A percentile compares a stretch with the other conserved stretches of the same genome.
These are phyloP conservation scores for Diprion similis DNA, from an alignment of 1,140 invertebrate genomes.

Conservation along the genomic window DNA sequence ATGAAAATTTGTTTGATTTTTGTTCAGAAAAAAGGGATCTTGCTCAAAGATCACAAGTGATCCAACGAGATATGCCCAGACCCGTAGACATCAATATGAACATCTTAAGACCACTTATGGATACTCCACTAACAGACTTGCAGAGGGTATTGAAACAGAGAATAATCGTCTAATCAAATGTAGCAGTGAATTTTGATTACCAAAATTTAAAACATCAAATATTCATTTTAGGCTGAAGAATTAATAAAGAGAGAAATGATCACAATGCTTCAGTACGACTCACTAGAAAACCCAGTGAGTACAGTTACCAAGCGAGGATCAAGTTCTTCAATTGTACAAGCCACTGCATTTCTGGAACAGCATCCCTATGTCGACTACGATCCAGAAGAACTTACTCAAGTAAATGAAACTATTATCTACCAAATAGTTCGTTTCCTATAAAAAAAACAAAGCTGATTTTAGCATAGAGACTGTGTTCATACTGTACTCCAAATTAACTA, in stretches of 20 bases:
- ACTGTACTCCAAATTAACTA: too few species aligned
- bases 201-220: not conserved
- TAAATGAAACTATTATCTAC: constrained; percentile 37
- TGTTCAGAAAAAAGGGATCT: constrained; percentile 69
- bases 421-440: not conserved
- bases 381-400: constrained; percentile 74
- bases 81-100: constrained; percentile 87
- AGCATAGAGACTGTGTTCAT: too few species aligned
- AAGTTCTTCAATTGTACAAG: constrained; percentile 62
- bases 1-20: constrained; percentile 22
- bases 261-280: constrained; percentile 92
- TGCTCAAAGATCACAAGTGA: constrained; percentile 82
- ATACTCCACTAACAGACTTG: constrained; percentile 82
- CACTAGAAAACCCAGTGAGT: constrained; percentile 70
- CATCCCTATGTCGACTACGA: constrained; percentile 82
- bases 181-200: not conserved
- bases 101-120: constrained; percentile 76
- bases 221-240: constrained; percentile 83
- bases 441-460: too few species aligned
- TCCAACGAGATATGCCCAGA: constrained; percentile 88
- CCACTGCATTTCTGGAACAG: constrained; percentile 83
- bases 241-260: constrained; percentile 98
- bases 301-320: constrained; percentile 55
- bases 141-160: constrained; percentile 68
- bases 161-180: not conserved